phyloP scores from a whole-genome alignment of 2,888 invertebrate genomes.

The Pandemis corylana region DNA sequence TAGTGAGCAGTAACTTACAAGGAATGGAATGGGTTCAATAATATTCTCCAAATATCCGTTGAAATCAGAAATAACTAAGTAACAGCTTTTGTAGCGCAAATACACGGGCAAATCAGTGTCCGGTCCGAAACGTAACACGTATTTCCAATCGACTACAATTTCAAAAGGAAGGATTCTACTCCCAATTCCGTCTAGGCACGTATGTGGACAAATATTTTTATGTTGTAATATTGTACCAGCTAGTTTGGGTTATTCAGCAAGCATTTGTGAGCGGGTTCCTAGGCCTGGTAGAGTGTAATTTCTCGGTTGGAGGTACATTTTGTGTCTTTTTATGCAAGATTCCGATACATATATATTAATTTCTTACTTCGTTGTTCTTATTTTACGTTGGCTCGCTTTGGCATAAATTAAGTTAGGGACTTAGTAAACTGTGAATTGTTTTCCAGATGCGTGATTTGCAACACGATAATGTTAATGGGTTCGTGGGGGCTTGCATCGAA shows the following conservation, averaged over 20 bases:
- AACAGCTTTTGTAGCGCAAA: constrained; percentile 6
- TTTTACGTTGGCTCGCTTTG: neutral
- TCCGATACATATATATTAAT: too few species aligned
- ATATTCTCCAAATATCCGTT: constrained; percentile 25
- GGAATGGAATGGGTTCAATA: constrained; percentile 2
- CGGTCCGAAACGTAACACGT: constrained; percentile 16
- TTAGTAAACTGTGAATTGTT: constrained; percentile 14
- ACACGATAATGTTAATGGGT: constrained; percentile 96
- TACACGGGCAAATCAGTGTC: constrained; percentile 21
- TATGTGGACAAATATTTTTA: neutral
- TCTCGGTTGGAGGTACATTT: too few species aligned
- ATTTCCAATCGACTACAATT: constrained; percentile 19
- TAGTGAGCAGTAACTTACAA: constrained; percentile 54
- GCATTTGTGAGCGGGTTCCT: too few species aligned
- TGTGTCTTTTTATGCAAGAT: too few species aligned
- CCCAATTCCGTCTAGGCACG: neutral
- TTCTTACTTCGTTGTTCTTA: too few species aligned
- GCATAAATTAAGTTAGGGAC: constrained; percentile 18
- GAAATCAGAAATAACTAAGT: neutral
- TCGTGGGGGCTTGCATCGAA: constrained; percentile 96
- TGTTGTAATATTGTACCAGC: neutral
- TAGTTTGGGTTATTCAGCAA: neutral
- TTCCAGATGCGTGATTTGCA: constrained; percentile 93
- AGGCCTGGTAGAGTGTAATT: too few species aligned
- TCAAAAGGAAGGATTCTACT: constrained; percentile 12